Base-by-base conservation (phyloP, 2,888 invertebrate species). In the Zaprionus obscuricornis region DNA sequence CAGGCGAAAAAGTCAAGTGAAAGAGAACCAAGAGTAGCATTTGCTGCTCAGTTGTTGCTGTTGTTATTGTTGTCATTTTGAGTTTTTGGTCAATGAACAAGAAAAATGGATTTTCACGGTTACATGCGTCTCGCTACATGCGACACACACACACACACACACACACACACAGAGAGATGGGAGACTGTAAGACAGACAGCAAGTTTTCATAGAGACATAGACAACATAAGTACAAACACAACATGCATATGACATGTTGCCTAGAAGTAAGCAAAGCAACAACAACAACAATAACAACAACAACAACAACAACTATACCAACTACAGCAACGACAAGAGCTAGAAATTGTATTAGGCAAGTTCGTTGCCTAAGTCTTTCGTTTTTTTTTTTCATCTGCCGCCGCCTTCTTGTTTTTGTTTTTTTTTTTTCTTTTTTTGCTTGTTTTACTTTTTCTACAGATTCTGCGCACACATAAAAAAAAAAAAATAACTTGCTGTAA, bases 41-140 rank as follows among this genome's bases (percentile, higher is more conserved):
- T 65, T 40, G 65, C 65, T 37, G 54, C 37, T 17, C 22, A 37
- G 5, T 34, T 52, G 43, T 51, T 58, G 27, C 36, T 43, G 29
- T 39, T 31, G 27, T 46, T 27, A 13, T 34, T 33, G 24, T 24
- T 24, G 34, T 6, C 18, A 26, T 57, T 57, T 74, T 47, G 52
- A 56, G 57, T 77, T 72, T 77, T 84, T 81, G 83, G 79, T 79
- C 81, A 82, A 85, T 85, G 81, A 82, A 85, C 85, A 82, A 85
- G 81, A 85, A 85, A 82, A 82, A 82, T 82, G 66, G 76, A 58
- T 71, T 85, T 82, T 82, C 81, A 82, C 85, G 81, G 85, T 82
- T 84, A 82, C 75, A 78, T 84, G 79, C 82, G 72, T 84, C 79
- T 59, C 56, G 59, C 45, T 18, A 50, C 64, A 55, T 39, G 31